phyloP scores from a whole-genome alignment of 2,797 vertebrate genomes.

The Acridotheres tristis region DNA sequence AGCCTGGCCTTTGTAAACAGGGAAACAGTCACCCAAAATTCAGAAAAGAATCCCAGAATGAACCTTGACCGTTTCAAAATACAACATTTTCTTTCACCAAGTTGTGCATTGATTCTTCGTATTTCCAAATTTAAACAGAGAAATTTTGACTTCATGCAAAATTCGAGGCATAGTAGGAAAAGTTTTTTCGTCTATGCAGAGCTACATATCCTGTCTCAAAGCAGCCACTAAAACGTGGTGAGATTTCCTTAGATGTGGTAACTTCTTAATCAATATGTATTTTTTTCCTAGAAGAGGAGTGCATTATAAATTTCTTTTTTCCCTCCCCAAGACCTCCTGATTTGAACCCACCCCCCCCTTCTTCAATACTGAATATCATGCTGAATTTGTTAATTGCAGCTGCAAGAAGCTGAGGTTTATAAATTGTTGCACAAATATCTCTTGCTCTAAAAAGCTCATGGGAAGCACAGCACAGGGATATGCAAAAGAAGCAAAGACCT shows the following conservation, averaged over 20 bases:
- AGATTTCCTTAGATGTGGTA: background rate
- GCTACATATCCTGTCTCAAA: background rate
- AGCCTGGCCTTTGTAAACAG: conserved; percentile 5
- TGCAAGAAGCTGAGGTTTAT: background rate
- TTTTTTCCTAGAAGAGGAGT: background rate
- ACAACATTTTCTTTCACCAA: background rate
- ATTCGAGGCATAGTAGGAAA: background rate
- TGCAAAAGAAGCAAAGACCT: background rate
- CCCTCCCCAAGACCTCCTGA: background rate
- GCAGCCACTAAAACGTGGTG: background rate
- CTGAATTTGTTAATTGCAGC: background rate
- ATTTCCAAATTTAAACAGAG: background rate
- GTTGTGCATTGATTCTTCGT: background rate
- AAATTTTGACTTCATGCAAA: background rate
- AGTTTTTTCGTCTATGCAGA: background rate
- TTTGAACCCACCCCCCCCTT: background rate
- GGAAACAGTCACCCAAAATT: background rate
- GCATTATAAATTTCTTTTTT: background rate
- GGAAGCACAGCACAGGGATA: background rate
- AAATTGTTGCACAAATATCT: background rate
- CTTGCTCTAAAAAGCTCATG: background rate
- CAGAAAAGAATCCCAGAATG: background rate
- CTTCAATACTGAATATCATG: background rate
- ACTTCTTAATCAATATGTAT: background rate
- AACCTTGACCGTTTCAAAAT: background rate